Evolutionary conservation across 2,113 vertebrate species (phyloP), one percentile per base, ranked within the genome.

Genomic region (Corythaeola cristata): DNA sequence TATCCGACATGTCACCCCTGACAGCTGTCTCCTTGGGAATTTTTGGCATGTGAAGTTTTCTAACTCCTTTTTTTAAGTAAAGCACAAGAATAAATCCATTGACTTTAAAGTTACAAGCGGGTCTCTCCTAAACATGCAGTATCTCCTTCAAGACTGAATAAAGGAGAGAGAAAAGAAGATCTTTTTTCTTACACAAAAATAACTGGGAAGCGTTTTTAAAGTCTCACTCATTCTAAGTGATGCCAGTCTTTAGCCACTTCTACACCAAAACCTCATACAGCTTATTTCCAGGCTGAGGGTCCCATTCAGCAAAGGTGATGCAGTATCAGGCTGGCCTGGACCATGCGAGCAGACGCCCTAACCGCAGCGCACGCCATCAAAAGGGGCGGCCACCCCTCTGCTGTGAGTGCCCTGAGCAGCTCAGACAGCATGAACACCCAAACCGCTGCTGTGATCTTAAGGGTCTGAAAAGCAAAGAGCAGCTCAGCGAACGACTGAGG

Each of bases 1-100:
- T 96, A 97, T 96, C 94, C 66, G 39, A 97, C 96, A 91, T 93
- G 92, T 97, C 94, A 95, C 82, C 50, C 85, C 84, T 94, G 94
- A 95, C 96, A 97, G 96, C 93, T 97, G 91, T 91, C 94, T 96
- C 91, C 91, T 82, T 85, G 81, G 85, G 92, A 96, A 95, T 95
- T 95, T 96, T 95, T 78, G 91, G 88, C 86, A 95, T 95, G 88
- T 67, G 58, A 89, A 81, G 49, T 89, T 94, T 96, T 71, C 82
- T 85, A 73, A 73, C 53, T 91, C 66, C 28, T 82, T 62, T 95
- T 95, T 72, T 55, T 47, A 76, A 92, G 74, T 41, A 78, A 89
- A 88, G 37, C 39, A 67, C 32, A 75, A 67, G 49, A 94, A 89
- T 62, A 92, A 69, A 95, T 52, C n/a, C 33, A 32, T 91, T 88